A percentile compares a stretch with the other conserved stretches of the same genome.
Conservation (phyloP, 1,140 invertebrate genomes). For the Hycleus phaleratus region DNA sequence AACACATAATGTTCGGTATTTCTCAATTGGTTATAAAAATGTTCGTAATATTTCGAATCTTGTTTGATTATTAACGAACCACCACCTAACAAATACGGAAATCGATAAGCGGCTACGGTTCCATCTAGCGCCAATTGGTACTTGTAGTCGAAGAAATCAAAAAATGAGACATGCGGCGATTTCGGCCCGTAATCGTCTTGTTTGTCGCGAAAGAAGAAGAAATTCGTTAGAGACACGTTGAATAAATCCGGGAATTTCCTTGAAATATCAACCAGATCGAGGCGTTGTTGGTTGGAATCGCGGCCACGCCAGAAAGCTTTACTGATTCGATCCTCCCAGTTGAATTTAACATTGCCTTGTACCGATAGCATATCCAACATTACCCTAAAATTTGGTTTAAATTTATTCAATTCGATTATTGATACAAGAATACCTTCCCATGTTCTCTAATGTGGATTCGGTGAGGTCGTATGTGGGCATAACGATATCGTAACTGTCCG, state of each 20-base stretch:
- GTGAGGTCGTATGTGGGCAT: conserved; percentile 95
- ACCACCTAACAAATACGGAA: conserved; percentile 85
- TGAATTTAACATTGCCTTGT: conserved; percentile 64
- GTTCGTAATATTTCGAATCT: conserved; percentile 88
- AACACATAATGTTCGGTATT: conserved; percentile 80
- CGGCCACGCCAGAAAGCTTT: conserved; percentile 88
- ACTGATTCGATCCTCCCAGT: conserved; percentile 68
- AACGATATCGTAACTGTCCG: conserved; percentile 77
- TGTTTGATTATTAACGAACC: conserved; percentile 86
- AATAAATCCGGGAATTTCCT: conserved; percentile 71
- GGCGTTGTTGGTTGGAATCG: conserved; percentile 75
- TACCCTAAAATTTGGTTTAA: conserved; percentile 52
- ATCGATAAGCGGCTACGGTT: conserved; percentile 90
- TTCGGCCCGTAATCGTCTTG: conserved; percentile 80
- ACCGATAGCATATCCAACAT: conserved; percentile 84
- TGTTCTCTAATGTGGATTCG: conserved; percentile 82
- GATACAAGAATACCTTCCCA: conserved; percentile 62
- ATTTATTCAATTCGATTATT: not conserved
- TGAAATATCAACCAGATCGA: conserved; percentile 76
- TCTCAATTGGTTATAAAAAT: conserved; percentile 76
- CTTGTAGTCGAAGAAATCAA: conserved; percentile 94
- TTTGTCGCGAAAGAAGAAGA: conserved; percentile 90
- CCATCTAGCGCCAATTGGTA: conserved; percentile 94
- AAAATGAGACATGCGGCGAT: conserved; percentile 79
- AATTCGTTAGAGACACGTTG: conserved; percentile 90